Evolutionary conservation across 2,797 vertebrate genomes (phyloP).

Genomic region (Perodicticus potto): DNA sequence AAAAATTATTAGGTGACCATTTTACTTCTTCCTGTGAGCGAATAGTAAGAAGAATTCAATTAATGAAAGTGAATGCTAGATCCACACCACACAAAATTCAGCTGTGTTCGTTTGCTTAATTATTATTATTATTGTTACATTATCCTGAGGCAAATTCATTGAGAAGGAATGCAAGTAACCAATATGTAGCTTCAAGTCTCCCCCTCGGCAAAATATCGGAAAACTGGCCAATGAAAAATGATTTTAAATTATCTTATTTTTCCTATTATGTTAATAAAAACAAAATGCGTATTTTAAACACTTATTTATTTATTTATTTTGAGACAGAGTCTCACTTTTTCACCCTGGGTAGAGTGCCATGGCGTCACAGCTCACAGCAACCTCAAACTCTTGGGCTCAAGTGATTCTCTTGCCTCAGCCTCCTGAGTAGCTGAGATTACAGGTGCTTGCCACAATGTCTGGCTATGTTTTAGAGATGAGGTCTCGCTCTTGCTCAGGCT

Average conservation of each 20-base stretch:
- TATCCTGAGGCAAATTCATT: background rate
- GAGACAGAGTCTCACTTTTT: no score
- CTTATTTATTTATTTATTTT: background rate
- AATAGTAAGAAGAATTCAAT: slow-evolving; percentile 49
- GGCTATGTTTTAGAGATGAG: no score
- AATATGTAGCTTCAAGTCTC: background rate
- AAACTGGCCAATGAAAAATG: background rate
- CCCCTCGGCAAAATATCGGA: background rate
- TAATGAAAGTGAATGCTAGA: slow-evolving; percentile 50
- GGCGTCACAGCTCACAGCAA: no score
- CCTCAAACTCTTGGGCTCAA: no score
- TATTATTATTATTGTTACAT: background rate
- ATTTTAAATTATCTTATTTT: slow-evolving; percentile 31
- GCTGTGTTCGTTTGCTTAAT: slow-evolving; percentile 45
- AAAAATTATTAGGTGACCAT: slow-evolving; percentile 6
- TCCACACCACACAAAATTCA: slow-evolving; percentile 37
- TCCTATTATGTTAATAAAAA: background rate
- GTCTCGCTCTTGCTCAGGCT: no score
- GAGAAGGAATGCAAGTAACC: slow-evolving; percentile 3
- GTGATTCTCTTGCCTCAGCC: no score
- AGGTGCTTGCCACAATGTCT: no score
- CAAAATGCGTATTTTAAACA: background rate
- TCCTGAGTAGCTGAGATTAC: no score
- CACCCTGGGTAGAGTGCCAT: no score
- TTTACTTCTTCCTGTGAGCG: slow-evolving; percentile 37